These are phyloP conservation scores for Mallotus villosus DNA, from an alignment of 2,797 vertebrate species.

Conservation along the genomic window DNA sequence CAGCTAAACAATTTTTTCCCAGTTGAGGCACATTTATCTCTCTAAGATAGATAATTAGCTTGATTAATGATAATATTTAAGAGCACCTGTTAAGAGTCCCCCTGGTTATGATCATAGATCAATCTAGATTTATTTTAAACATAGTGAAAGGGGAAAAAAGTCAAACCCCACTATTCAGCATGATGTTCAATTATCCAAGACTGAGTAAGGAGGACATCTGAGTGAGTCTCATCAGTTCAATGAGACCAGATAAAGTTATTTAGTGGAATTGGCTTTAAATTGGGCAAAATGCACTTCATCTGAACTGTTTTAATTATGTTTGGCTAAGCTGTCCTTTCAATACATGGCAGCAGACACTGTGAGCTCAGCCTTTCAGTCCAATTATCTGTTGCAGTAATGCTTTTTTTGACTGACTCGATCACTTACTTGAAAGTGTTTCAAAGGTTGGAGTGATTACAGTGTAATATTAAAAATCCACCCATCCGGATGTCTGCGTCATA, in stretches of 20 bases:
- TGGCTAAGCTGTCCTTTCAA: constrained; percentile 66
- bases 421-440: constrained; percentile 49
- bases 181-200: constrained; percentile 62
- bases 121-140: too few relatives aligned
- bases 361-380: constrained; percentile 63
- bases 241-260: constrained; percentile 70
- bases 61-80: too few relatives aligned
- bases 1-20: too few relatives aligned
- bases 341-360: constrained; percentile 61
- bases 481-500: constrained; percentile 30
- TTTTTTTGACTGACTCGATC: constrained; percentile 67
- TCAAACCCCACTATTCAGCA: constrained; percentile 26
- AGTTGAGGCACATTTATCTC: too few relatives aligned
- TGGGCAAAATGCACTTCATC: constrained; percentile 71
- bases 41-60: too few relatives aligned
- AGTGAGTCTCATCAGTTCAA: constrained; percentile 58
- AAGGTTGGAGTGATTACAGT: constrained; percentile 40
- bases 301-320: constrained; percentile 73
- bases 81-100: too few relatives aligned
- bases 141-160: too few relatives aligned
- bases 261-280: constrained; percentile 76
- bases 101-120: too few relatives aligned
- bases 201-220: constrained; percentile 62
- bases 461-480: constrained; percentile 31
- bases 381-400: constrained; percentile 68